These are phyloP conservation scores for Cephus sareptanus DNA, from an alignment of 2,888 invertebrate genomes.

Conservation along the genomic window DNA sequence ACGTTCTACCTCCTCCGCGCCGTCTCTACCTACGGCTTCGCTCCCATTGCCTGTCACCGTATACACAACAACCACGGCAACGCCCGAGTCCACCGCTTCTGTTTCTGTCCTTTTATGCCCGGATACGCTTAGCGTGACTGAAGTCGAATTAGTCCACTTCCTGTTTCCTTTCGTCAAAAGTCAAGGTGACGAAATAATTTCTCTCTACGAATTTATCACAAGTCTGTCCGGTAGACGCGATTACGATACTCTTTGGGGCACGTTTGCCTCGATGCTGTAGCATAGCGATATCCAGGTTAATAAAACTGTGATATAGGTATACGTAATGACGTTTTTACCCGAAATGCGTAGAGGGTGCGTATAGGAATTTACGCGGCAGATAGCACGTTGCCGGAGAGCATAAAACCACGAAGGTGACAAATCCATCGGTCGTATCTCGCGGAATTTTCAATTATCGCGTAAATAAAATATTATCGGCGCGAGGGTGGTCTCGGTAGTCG, in stretches of 20 bases:
- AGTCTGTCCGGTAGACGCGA: background rate
- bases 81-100: background rate
- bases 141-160: background rate
- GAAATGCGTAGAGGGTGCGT: conserved; percentile 17
- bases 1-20: conserved; percentile 27
- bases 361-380: background rate
- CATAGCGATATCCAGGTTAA: background rate
- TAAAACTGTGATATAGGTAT: background rate
- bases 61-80: background rate
- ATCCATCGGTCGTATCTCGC: conserved; percentile 57
- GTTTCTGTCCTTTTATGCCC: background rate
- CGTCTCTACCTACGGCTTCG: background rate
- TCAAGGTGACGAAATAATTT: background rate
- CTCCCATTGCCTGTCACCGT: background rate
- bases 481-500: conserved; percentile 17
- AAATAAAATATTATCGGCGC: conserved; percentile 54
- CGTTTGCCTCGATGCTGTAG: background rate
- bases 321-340: background rate
- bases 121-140: background rate
- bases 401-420: conserved; percentile 58
- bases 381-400: conserved; percentile 12
- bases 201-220: background rate
- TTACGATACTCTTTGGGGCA: background rate
- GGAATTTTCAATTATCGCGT: conserved; percentile 60
- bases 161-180: background rate